Conservation (phyloP, 2,113 vertebrate species). For the Spea bombifrons region DNA sequence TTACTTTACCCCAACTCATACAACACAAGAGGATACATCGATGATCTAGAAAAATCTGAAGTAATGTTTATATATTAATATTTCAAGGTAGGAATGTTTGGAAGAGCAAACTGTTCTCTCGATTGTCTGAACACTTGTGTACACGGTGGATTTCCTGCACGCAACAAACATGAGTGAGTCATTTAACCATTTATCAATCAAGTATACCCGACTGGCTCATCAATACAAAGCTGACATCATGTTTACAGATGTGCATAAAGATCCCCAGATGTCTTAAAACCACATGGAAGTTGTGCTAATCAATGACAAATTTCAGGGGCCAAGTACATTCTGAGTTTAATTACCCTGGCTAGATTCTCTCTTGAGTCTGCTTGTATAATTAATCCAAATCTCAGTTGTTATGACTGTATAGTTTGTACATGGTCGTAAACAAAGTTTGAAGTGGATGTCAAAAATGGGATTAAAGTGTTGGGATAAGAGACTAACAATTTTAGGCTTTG, state of each 20-base stretch:
- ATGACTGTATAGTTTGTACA: conserved; percentile 44
- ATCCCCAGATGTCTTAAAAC: conserved; percentile 59
- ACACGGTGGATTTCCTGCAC: neutral
- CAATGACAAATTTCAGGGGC: conserved; percentile 20
- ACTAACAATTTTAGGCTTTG: conserved; percentile 23
- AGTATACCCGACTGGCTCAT: conserved; percentile 64
- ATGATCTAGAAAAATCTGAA: neutral
- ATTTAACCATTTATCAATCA: conserved; percentile 53
- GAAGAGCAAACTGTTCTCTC: neutral
- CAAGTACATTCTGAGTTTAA: conserved; percentile 15
- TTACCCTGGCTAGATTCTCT: neutral
- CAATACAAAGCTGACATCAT: conserved; percentile 63
- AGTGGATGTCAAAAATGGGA: conserved; percentile 51
- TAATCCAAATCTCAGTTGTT: conserved; percentile 48
- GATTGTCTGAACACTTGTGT: neutral
- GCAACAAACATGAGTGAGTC: conserved; percentile 29
- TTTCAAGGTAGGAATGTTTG: conserved; percentile 16
- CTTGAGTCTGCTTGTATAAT: conserved; percentile 16
- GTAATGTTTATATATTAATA: neutral
- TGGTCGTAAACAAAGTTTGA: conserved; percentile 57
- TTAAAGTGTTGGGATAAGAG: conserved; percentile 46
- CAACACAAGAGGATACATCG: neutral
- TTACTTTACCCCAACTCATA: neutral
- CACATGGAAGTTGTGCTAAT: conserved; percentile 25
- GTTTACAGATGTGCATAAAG: conserved; percentile 73